Evolutionary conservation across 2,888 invertebrate genomes (phyloP).

Genomic region (Scrobipalpa costella): DNA sequence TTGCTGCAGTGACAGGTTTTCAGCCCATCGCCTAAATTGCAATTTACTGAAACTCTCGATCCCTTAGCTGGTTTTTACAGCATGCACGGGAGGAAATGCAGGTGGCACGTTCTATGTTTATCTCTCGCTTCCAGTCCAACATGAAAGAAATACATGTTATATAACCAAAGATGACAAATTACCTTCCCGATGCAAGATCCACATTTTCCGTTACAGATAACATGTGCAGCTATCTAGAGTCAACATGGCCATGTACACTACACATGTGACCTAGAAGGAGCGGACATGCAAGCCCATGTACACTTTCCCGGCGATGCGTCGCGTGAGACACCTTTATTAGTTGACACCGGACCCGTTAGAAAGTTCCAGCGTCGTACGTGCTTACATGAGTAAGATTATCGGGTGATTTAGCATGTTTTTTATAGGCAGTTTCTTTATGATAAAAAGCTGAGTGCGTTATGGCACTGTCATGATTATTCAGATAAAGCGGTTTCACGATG

Average conservation of each 20-base stretch:
- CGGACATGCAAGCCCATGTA: constrained; percentile 35
- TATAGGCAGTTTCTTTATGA: no score
- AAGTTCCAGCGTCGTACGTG: constrained; percentile 23
- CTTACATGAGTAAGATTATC: constrained; percentile 26
- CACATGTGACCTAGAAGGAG: constrained; percentile 36
- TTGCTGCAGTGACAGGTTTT: no score
- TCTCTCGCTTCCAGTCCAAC: no score
- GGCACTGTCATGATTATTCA: not conserved
- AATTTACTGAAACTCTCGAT: no score
- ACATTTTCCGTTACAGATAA: not conserved
- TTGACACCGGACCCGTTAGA: constrained; percentile 25
- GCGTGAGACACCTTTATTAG: constrained; percentile 31
- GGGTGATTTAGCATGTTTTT: constrained; percentile 13
- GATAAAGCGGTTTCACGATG: not conserved
- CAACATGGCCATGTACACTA: no score
- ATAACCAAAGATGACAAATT: not conserved
- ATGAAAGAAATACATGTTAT: no score
- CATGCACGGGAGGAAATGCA: no score
- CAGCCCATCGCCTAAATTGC: no score
- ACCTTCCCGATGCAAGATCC: not conserved
- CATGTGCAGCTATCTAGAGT: constrained; percentile 14
- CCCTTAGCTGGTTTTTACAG: no score
- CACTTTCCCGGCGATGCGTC: constrained; percentile 49
- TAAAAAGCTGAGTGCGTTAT: not conserved
- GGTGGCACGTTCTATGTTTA: no score